These are phyloP conservation scores for Zele albiditarsus DNA, from an alignment of 2,888 invertebrate genomes.

Conservation along the genomic window DNA sequence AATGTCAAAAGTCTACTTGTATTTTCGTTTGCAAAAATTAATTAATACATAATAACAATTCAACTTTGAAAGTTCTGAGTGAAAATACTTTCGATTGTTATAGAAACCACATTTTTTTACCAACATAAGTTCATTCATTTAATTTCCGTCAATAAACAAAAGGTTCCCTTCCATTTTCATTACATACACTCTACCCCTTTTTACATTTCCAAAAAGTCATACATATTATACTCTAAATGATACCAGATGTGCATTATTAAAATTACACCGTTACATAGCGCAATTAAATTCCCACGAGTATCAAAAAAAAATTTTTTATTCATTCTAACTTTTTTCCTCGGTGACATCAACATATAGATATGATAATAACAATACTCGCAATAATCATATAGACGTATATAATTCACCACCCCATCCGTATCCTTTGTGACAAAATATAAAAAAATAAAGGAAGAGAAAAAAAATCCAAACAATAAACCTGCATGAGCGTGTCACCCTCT, in stretches of 20 bases:
- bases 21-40: too few species aligned
- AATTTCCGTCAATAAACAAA: neutral
- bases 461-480: slow-evolving; percentile 22
- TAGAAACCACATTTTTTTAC: neutral
- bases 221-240: neutral
- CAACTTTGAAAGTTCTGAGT: too few species aligned
- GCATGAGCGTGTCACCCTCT: slow-evolving; percentile 17
- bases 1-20: too few species aligned
- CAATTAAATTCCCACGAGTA: slow-evolving; percentile 28
- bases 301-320: neutral
- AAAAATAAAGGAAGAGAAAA: neutral
- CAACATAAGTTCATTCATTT: neutral
- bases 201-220: neutral
- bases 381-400: neutral
- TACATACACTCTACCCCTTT: neutral
- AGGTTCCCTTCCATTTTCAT: neutral
- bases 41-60: too few species aligned
- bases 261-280: neutral
- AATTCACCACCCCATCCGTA: neutral
- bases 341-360: neutral
- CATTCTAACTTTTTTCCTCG: neutral
- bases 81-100: neutral
- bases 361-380: neutral
- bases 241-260: slow-evolving; percentile 22
- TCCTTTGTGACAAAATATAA: neutral